A percentile compares a stretch with the other conserved stretches of the same genome.
Evolutionary conservation across 2,888 invertebrate species (phyloP).

Genomic region (Chorisops tibialis): DNA sequence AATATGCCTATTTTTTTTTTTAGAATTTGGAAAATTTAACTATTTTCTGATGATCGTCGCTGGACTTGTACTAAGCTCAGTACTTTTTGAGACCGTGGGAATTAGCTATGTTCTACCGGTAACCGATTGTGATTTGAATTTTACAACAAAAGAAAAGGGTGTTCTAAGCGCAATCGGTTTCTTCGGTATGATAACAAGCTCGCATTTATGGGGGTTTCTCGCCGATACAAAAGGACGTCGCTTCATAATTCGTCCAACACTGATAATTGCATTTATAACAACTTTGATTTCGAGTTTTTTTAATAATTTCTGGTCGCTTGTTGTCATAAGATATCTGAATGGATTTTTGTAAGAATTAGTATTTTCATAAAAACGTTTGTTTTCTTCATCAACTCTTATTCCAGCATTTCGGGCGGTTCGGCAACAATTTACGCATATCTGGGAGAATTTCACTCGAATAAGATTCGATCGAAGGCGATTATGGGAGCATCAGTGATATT

Average conservation of each 20-base stretch:
- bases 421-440: background rate
- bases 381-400: no score
- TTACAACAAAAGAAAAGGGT: slow-evolving; percentile 50
- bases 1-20: no score
- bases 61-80: slow-evolving; percentile 55
- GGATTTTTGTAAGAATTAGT: slow-evolving; percentile 54
- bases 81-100: slow-evolving; percentile 52
- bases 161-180: slow-evolving; percentile 49
- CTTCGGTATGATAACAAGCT: slow-evolving; percentile 54
- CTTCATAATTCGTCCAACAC: slow-evolving; percentile 51
- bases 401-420: background rate
- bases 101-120: slow-evolving; percentile 56
- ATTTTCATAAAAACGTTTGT: no score
- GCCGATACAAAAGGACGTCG: slow-evolving; percentile 56
- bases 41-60: slow-evolving; percentile 52
- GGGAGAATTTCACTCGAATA: slow-evolving; percentile 54
- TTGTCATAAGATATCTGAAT: slow-evolving; percentile 54
- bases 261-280: slow-evolving; percentile 51
- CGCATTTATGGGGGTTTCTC: slow-evolving; percentile 58
- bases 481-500: slow-evolving; percentile 47
- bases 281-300: slow-evolving; percentile 54
- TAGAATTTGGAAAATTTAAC: slow-evolving; percentile 57
- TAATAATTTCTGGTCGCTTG: slow-evolving; percentile 53
- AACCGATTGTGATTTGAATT: slow-evolving; percentile 51
- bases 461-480: slow-evolving; percentile 51